Percentiles rank a stretch among this genome's conserved stretches.
These are phyloP conservation scores for Sceloporus tristichus DNA, from an alignment of 2,113 vertebrate species.

Conservation along the genomic window DNA sequence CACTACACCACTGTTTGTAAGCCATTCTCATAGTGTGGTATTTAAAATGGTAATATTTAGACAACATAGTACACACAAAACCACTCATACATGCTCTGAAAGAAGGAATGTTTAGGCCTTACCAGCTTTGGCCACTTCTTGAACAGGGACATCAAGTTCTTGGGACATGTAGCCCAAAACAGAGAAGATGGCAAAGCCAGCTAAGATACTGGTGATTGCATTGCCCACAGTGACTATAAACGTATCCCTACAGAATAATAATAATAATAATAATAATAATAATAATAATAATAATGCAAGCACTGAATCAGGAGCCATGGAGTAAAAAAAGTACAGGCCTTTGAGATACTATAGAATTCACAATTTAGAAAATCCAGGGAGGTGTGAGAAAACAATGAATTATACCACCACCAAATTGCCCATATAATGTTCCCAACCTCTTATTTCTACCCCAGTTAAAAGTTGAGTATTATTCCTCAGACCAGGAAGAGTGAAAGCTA, in stretches of 20 bases:
- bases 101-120: neutral
- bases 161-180: conserved; percentile 87
- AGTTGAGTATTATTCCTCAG: neutral
- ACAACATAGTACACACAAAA: neutral
- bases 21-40: neutral
- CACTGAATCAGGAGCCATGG: accelerated
- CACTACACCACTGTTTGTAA: neutral
- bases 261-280: neutral
- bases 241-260: conserved; percentile 75
- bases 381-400: neutral
- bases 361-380: neutral
- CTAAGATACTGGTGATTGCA: conserved; percentile 85
- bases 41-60: neutral
- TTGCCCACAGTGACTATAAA: conserved; percentile 87
- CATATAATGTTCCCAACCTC: neutral
- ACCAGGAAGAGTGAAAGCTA: neutral
- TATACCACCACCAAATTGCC: neutral
- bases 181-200: conserved; percentile 86
- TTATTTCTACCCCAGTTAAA: neutral
- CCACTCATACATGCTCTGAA: neutral
- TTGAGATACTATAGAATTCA: neutral
- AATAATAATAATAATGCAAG: neutral
- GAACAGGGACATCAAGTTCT: conserved; percentile 84
- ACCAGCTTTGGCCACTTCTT: conserved; percentile 88
- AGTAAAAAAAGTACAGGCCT: neutral